Percentiles rank a stretch among this genome's conserved stretches.
phyloP scores from a whole-genome alignment of 2,888 invertebrate genomes.

The Synanthedon myopaeformis region DNA sequence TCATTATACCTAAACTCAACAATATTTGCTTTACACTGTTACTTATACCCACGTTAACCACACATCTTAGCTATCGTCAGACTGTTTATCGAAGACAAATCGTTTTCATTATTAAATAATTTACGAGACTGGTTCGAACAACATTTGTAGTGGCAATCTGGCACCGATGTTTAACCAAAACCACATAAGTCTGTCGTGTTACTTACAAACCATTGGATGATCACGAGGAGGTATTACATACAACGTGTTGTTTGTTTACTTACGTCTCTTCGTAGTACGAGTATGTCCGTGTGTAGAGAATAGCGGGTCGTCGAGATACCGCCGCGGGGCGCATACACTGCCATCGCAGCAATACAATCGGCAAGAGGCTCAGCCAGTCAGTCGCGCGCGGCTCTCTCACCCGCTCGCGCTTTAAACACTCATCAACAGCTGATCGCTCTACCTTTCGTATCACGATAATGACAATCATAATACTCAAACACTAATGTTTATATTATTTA shows the following conservation, averaged over 20 bases:
- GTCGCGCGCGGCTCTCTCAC: constrained; percentile 55
- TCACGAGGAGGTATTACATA: not conserved
- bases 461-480: constrained; percentile 19
- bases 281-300: constrained; percentile 48
- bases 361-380: constrained; percentile 24
- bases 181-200: not conserved
- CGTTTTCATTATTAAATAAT: too few species aligned
- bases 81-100: too few species aligned
- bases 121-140: too few species aligned
- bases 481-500: constrained; percentile 8
- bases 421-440: constrained; percentile 48
- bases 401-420: constrained; percentile 28
- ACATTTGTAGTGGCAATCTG: too few species aligned
- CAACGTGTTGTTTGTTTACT: constrained; percentile 53
- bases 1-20: too few species aligned
- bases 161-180: too few species aligned
- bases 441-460: constrained; percentile 27
- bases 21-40: too few species aligned
- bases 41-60: too few species aligned
- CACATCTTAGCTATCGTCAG: too few species aligned
- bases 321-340: constrained; percentile 26
- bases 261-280: constrained; percentile 45
- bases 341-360: constrained; percentile 4
- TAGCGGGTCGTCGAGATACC: constrained; percentile 44
- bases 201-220: not conserved